Conservation (phyloP, 2,113 vertebrate genomes). For the Boleophthalmus pectinirostris region DNA sequence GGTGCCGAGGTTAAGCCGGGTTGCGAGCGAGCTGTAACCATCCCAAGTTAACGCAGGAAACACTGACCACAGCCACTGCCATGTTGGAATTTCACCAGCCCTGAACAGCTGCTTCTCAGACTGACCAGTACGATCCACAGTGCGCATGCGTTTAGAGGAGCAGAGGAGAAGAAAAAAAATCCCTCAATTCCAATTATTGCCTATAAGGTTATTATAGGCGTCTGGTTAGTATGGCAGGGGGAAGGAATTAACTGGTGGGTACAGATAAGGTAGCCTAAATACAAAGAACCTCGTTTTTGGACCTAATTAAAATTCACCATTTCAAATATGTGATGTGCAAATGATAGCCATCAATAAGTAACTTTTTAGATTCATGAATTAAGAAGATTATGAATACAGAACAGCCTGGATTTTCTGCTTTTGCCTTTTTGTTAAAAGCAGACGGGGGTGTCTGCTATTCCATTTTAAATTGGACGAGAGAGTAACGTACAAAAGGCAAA, state of each 20-base stretch:
- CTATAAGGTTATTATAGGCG: slow-evolving; percentile 47
- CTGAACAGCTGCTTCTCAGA: slow-evolving; percentile 91
- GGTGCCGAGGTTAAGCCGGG: slow-evolving; percentile 85
- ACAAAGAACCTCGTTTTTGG: not conserved
- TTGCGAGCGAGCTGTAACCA: slow-evolving; percentile 87
- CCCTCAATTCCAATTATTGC: slow-evolving; percentile 48
- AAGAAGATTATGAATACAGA: too few species aligned
- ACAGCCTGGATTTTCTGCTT: too few species aligned
- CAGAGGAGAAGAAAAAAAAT: not conserved
- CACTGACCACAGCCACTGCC: slow-evolving; percentile 95
- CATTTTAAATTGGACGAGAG: not conserved
- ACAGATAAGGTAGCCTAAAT: not conserved
- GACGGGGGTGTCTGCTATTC: not conserved
- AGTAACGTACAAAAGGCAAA: not conserved
- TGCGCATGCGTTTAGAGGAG: slow-evolving; percentile 85
- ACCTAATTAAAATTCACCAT: not conserved
- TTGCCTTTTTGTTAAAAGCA: not conserved
- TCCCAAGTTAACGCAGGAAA: slow-evolving; percentile 91
- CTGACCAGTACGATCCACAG: slow-evolving; percentile 83
- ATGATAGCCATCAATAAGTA: too few species aligned
- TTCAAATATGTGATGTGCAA: not conserved
- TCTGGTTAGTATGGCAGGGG: slow-evolving; percentile 23
- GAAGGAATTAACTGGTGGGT: slow-evolving; percentile 1
- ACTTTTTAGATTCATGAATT: not conserved
- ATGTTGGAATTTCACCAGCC: slow-evolving; percentile 97